Evolutionary conservation across 2,113 vertebrate genomes (phyloP).

Genomic region (Ceyx margarethae): DNA sequence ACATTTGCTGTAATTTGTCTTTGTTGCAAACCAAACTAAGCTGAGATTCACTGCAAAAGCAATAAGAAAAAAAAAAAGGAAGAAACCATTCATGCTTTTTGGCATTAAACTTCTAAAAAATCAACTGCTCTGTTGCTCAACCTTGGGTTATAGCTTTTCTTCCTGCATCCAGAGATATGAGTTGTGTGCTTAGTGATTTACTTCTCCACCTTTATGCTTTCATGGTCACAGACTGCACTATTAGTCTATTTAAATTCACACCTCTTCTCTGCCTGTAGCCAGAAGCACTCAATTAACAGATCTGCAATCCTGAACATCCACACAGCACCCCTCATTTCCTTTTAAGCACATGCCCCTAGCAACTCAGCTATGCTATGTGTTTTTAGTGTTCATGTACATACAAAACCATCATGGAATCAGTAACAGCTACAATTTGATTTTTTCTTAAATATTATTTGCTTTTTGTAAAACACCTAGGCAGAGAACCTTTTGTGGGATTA

Average conservation of each 20-base stretch:
- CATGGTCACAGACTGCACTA: neutral
- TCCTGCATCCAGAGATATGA: neutral
- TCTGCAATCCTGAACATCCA: constrained; percentile 2
- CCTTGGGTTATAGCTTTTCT: neutral
- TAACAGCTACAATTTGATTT: neutral
- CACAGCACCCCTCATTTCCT: neutral
- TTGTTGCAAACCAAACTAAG: constrained; percentile 37
- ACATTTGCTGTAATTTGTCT: neutral
- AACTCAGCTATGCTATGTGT: neutral
- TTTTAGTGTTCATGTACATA: neutral
- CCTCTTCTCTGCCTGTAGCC: neutral
- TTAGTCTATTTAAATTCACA: constrained; percentile 36
- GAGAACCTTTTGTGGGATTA: neutral
- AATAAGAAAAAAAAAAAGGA: neutral
- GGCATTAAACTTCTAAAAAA: neutral
- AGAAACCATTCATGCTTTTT: neutral
- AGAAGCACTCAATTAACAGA: neutral
- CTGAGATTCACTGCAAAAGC: neutral
- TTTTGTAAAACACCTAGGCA: neutral
- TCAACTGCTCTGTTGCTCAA: neutral
- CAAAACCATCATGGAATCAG: neutral
- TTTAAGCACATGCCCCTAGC: neutral
- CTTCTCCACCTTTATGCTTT: neutral
- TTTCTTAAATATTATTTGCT: neutral
- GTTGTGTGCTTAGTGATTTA: neutral